Percentiles rank a stretch among this genome's conserved stretches.
phyloP scores from a whole-genome alignment of 2,797 vertebrate genomes.

The Alosa sapidissima region DNA sequence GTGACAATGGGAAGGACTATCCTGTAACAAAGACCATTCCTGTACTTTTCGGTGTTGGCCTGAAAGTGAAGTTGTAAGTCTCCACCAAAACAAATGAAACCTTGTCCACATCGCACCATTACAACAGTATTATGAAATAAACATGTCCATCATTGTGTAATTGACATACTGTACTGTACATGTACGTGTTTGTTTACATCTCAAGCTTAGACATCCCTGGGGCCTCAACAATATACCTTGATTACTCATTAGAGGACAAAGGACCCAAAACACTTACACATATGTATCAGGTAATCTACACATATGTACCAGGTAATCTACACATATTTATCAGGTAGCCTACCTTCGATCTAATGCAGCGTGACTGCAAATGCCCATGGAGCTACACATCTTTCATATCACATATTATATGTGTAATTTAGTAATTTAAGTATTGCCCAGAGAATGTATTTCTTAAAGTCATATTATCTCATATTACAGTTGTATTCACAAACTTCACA shows the following conservation, averaged over 20 bases:
- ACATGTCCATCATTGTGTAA: no score
- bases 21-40: background rate
- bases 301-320: no score
- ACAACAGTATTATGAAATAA: background rate
- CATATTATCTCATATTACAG: background rate
- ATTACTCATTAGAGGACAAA: conserved; percentile 4
- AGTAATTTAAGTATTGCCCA: background rate
- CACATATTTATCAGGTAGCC: background rate
- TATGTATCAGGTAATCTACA: background rate
- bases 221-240: background rate
- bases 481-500: background rate
- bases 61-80: background rate
- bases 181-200: no score
- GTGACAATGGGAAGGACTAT: background rate
- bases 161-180: no score
- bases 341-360: background rate
- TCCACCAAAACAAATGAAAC: no score
- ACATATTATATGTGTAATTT: background rate
- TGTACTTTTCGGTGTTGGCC: background rate
- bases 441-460: no score
- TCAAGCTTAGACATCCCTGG: background rate
- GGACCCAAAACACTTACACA: background rate
- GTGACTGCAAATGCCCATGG: background rate
- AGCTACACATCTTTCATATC: background rate
- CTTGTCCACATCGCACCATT: background rate